phyloP scores from a whole-genome alignment of 2,113 vertebrate genomes.

The Oreochromis aureus region DNA sequence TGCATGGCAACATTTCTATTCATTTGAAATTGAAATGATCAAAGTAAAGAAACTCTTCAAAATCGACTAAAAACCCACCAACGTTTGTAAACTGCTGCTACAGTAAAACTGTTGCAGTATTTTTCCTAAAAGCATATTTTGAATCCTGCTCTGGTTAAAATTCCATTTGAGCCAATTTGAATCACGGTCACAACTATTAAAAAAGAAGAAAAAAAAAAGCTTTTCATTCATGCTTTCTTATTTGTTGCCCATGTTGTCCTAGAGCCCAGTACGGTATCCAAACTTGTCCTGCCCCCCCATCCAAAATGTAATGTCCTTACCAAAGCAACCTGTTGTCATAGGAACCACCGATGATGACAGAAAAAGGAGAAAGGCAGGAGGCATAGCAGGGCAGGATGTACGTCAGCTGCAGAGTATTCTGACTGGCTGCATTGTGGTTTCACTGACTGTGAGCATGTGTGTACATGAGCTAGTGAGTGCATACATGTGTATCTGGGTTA shows the following conservation, averaged over 20 bases:
- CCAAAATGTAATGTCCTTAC: constrained; percentile 18
- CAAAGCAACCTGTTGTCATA: constrained; percentile 23
- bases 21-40: neutral
- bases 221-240: constrained; percentile 2
- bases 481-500: neutral
- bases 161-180: neutral
- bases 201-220: neutral
- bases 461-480: neutral
- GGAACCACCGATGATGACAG: constrained; percentile 35
- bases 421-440: constrained; percentile 1
- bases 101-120: neutral
- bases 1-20: neutral
- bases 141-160: neutral
- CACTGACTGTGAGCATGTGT: neutral
- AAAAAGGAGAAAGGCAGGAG: neutral
- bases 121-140: neutral
- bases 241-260: neutral
- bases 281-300: constrained; percentile 3
- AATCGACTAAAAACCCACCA: neutral
- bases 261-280: constrained; percentile 4
- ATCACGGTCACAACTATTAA: neutral
- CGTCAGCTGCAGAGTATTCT: constrained; percentile 28
- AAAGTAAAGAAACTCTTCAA: neutral
- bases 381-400: neutral
- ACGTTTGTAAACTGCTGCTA: neutral